A percentile compares a stretch with the other conserved stretches of the same genome.
Evolutionary conservation across 2,888 invertebrate species (phyloP).

Genomic region (Chrysina gloriosa): DNA sequence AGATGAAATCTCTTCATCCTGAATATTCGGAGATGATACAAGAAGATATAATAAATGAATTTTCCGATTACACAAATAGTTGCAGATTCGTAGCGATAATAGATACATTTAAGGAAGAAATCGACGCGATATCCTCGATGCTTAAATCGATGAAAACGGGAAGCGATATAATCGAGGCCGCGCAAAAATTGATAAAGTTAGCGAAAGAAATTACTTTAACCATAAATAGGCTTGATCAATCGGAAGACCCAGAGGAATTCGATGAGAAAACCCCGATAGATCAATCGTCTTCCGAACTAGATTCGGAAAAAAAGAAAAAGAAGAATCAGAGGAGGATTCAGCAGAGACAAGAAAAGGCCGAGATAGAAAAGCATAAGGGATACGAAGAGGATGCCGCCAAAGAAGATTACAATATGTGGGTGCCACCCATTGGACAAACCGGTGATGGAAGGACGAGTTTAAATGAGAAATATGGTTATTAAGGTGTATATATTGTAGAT

Average conservation of each 20-base stretch:
- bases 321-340: slow-evolving; percentile 59
- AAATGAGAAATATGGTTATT: slow-evolving; percentile 84
- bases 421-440: slow-evolving; percentile 79
- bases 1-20: slow-evolving; percentile 40
- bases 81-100: background rate
- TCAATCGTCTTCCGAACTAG: slow-evolving; percentile 44
- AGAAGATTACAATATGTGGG: slow-evolving; percentile 81
- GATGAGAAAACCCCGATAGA: slow-evolving; percentile 41
- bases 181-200: slow-evolving; percentile 34
- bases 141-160: slow-evolving; percentile 9
- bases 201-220: slow-evolving; percentile 35
- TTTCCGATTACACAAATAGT: slow-evolving; percentile 21
- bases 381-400: slow-evolving; percentile 66
- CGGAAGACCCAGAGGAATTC: slow-evolving; percentile 44
- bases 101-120: slow-evolving; percentile 16
- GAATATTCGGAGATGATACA: slow-evolving; percentile 31
- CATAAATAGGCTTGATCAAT: slow-evolving; percentile 33
- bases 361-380: slow-evolving; percentile 54
- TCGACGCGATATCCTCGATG: slow-evolving; percentile 4
- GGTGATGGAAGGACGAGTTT: slow-evolving; percentile 83
- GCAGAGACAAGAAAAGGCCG: slow-evolving; percentile 58
- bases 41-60: slow-evolving; percentile 27
- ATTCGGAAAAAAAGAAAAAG: slow-evolving; percentile 51
- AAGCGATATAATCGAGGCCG: slow-evolving; percentile 32
- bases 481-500: no score